Evolutionary conservation across 1,140 invertebrate species (phyloP).

Genomic region (Cydia fagiglandana): DNA sequence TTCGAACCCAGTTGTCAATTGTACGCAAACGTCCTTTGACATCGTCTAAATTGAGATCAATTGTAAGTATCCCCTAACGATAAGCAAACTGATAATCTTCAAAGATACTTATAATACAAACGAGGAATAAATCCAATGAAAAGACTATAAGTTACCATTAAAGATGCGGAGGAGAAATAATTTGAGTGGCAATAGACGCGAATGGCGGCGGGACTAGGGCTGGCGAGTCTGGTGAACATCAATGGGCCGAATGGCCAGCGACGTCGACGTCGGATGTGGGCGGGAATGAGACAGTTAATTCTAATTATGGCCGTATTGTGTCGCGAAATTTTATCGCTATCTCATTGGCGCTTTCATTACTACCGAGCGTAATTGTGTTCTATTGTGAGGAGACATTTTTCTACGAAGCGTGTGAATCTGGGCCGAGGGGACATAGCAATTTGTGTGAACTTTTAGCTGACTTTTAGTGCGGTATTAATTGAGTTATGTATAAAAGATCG

Average conservation of each 20-base stretch:
- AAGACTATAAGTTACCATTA: conserved; percentile 45
- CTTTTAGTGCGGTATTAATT: conserved; percentile 35
- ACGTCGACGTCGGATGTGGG: conserved; percentile 70
- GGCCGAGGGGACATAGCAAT: conserved; percentile 52
- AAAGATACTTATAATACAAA: conserved; percentile 14
- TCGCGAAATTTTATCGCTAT: conserved; percentile 76
- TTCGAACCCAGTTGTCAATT: background rate
- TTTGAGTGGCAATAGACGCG: conserved; percentile 18
- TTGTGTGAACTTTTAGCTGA: conserved; percentile 48
- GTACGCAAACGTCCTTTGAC: background rate
- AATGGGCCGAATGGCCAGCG: conserved; percentile 49
- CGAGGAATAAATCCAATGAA: conserved; percentile 41
- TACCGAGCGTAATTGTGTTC: conserved; percentile 65
- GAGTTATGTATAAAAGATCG: conserved; percentile 23
- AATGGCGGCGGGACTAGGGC: conserved; percentile 27
- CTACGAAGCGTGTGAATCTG: conserved; percentile 69
- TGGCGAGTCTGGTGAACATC: conserved; percentile 54
- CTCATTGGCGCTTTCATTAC: conserved; percentile 75
- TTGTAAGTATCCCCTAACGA: conserved; percentile 13
- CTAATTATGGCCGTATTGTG: conserved; percentile 76
- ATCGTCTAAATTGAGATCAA: conserved; percentile 23
- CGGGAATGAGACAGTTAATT: conserved; percentile 76
- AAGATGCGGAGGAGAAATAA: conserved; percentile 25
- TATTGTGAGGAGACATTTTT: conserved; percentile 71
- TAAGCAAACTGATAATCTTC: conserved; percentile 28